These are phyloP conservation scores for Drosophila nigrodunni DNA, from an alignment of 1,140 invertebrate species.

Conservation along the genomic window DNA sequence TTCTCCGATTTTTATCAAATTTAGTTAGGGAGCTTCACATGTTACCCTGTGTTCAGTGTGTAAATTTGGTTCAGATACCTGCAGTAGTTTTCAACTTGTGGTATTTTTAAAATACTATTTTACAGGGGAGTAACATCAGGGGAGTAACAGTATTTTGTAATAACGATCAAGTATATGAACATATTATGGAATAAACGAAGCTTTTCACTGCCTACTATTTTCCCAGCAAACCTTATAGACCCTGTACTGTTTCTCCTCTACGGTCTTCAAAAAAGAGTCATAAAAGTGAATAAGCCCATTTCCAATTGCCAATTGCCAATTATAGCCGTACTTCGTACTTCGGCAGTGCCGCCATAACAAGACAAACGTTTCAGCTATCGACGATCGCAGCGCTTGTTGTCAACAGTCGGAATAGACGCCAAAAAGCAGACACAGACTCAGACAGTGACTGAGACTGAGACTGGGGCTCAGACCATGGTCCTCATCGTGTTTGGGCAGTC, in stretches of 20 bases:
- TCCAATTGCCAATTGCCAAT: conserved; percentile 73
- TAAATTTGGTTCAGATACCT: too few relatives aligned
- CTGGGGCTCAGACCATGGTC: neutral
- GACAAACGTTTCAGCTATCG: conserved; percentile 75
- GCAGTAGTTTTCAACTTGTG: too few relatives aligned
- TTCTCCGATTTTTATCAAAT: too few relatives aligned
- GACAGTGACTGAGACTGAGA: neutral
- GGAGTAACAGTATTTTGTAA: too few relatives aligned
- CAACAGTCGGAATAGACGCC: conserved; percentile 66
- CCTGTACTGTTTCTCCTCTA: neutral
- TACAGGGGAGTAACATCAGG: too few relatives aligned
- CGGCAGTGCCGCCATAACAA: conserved; percentile 54
- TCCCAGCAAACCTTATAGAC: neutral
- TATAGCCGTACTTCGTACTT: conserved; percentile 39
- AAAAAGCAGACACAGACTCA: conserved; percentile 15
- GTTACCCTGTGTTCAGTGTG: too few relatives aligned
- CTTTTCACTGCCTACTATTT: neutral
- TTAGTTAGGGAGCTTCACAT: too few relatives aligned
- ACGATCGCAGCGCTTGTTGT: conserved; percentile 69
- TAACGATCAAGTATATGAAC: too few relatives aligned
- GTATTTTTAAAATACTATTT: too few relatives aligned
- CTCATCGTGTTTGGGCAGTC: neutral
- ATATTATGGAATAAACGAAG: too few relatives aligned
- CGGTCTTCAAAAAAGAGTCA: conserved; percentile 47
- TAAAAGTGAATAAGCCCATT: conserved; percentile 72